Conservation (phyloP, 2,113 vertebrate genomes). For the Chloropsis hardwickii region DNA sequence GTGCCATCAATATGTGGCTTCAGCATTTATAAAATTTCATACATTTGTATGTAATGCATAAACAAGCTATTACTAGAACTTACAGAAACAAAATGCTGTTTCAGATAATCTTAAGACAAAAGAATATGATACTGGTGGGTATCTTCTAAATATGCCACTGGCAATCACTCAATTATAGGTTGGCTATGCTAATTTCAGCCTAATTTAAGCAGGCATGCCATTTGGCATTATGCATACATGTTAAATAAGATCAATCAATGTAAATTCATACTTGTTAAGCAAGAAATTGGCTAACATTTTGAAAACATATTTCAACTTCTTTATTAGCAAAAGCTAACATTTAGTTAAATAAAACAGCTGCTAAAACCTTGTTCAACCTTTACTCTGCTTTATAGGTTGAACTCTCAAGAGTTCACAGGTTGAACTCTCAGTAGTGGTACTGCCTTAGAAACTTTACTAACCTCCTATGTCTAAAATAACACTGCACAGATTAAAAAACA, state of each 20-base stretch:
- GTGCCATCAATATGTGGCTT: conserved; percentile 35
- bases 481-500: background rate
- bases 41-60: conserved; percentile 14
- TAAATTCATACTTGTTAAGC: background rate
- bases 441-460: background rate
- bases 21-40: conserved; percentile 34
- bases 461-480: background rate
- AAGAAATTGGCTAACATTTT: background rate
- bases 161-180: background rate
- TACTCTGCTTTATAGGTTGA: background rate
- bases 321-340: background rate
- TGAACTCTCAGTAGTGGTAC: background rate
- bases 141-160: background rate
- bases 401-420: background rate
- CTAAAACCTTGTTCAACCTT: background rate
- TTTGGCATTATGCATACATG: background rate
- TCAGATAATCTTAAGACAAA: background rate
- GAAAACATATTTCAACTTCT: background rate
- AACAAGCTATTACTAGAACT: conserved; percentile 37
- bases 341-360: background rate
- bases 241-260: conserved; percentile 3
- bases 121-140: background rate
- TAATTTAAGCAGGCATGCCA: background rate
- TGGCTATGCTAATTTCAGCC: background rate
- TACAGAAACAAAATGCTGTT: background rate